Conservation (phyloP, 2,113 vertebrate genomes). For the Crypturellus undulatus region DNA sequence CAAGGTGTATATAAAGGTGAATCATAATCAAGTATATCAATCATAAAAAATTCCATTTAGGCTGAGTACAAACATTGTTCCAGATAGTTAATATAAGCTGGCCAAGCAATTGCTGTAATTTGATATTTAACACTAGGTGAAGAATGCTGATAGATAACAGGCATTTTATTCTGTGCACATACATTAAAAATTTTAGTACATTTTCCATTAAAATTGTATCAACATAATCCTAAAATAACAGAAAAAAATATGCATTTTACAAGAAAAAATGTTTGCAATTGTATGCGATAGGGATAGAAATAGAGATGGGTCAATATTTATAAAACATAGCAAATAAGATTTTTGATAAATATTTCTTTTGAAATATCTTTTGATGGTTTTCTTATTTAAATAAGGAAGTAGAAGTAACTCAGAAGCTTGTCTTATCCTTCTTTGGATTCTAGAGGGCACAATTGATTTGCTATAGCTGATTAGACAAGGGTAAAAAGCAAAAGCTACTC, state of each 20-base stretch:
- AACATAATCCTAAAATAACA: not conserved
- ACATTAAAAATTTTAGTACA: not conserved
- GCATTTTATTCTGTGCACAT: not conserved
- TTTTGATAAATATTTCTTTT: not conserved
- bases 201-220: not conserved
- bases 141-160: not conserved
- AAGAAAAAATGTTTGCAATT: not conserved
- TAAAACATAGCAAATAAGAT: not conserved
- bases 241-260: not conserved
- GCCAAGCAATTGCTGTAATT: constrained; percentile 4
- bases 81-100: constrained; percentile 41
- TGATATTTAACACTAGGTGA: not conserved
- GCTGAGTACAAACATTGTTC: not conserved
- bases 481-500: not conserved
- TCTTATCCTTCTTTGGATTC: constrained; percentile 3
- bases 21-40: not conserved
- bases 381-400: not conserved
- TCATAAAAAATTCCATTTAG: not conserved
- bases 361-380: constrained; percentile 2
- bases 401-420: not conserved
- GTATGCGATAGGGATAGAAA: not conserved
- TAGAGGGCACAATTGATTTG: constrained; percentile 56
- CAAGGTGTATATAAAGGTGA: not conserved
- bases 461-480: constrained; percentile 6
- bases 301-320: not conserved